Evolutionary conservation across 2,797 vertebrate genomes (phyloP).

Genomic region (Nyctibius grandis): DNA sequence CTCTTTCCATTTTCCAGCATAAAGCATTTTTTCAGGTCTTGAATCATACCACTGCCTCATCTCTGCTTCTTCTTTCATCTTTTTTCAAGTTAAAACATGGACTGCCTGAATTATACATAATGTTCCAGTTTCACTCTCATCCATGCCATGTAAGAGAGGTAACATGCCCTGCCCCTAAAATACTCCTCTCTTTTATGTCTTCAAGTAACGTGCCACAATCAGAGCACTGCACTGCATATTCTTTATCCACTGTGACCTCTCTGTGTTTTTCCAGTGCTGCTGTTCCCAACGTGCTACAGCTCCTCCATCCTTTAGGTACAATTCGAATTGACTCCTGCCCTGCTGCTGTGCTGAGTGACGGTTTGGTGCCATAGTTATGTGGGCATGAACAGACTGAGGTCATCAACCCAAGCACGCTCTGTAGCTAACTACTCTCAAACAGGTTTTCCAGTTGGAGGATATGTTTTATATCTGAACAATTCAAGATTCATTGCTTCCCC

Average conservation of each 20-base stretch:
- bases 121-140: neutral
- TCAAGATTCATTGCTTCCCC: slow-evolving; percentile 1
- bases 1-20: neutral
- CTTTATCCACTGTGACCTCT: neutral
- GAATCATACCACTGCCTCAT: neutral
- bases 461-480: slow-evolving; percentile 10
- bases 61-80: neutral
- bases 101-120: neutral
- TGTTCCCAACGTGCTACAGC: neutral
- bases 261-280: neutral
- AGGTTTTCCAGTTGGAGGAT: neutral
- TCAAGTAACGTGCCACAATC: neutral
- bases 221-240: neutral
- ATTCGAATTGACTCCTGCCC: neutral
- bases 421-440: neutral
- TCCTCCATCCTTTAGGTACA: neutral
- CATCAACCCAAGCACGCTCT: neutral
- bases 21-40: neutral
- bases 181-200: neutral
- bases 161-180: neutral
- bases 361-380: neutral
- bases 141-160: neutral
- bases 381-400: neutral
- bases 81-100: neutral
- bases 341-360: neutral